Conservation (phyloP, 2,113 vertebrate species). For the Ophiodon elongatus region DNA sequence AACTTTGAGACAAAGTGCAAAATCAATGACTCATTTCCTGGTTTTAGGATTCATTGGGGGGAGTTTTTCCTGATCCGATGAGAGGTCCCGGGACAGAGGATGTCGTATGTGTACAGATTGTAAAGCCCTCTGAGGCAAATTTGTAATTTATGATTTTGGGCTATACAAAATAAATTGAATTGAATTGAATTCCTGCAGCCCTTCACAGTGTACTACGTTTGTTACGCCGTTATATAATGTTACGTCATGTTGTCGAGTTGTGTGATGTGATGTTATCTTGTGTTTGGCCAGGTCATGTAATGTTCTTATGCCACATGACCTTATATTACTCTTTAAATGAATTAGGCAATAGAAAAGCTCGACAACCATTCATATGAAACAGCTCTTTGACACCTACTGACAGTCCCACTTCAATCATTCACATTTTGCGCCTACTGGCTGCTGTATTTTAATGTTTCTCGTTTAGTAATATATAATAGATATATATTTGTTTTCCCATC, state of each 20-base stretch:
- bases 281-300: not conserved
- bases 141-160: no score
- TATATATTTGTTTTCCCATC: not conserved
- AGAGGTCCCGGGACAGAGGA: no score
- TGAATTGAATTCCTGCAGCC: no score
- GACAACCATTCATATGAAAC: not conserved
- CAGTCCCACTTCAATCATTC: not conserved
- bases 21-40: no score
- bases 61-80: no score
- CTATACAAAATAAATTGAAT: no score
- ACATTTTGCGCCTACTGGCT: not conserved
- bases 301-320: not conserved
- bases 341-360: not conserved
- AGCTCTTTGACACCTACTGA: not conserved
- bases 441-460: not conserved
- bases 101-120: no score
- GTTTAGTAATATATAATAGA: not conserved
- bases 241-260: not conserved
- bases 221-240: not conserved
- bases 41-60: not conserved
- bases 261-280: not conserved
- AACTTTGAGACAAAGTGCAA: no score
- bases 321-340: not conserved
- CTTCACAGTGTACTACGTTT: not conserved
- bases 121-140: no score